Evolutionary conservation across 2,888 invertebrate species (phyloP), one percentile per base, ranked within the genome.

Genomic region (Nematopogon swammerdamellus): DNA sequence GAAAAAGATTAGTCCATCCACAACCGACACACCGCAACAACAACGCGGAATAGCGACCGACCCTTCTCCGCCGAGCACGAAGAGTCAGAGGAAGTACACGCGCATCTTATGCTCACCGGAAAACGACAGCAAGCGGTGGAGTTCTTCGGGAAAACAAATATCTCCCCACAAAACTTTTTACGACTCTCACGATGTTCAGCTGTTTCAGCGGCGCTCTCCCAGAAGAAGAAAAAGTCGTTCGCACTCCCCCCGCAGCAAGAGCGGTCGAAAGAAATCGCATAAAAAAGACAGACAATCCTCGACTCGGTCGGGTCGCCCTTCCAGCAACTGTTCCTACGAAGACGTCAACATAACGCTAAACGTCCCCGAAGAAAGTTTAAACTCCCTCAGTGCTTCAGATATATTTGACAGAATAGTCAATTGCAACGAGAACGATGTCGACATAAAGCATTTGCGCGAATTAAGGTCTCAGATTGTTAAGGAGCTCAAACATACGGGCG

Each of bases 401-500:
- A 76, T 80, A 54, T 59, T 81, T 8, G 64, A 68, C 3, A 68
- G 77, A 54, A 77, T 79, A 44, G 70, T 79, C 42, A 68, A 68
- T 51, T 79, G 79, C 55, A 69, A 65, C 52, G 73, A 75, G 55
- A 62, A 59, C 50, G 79, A 79, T 53, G 75, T 81, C 49, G 76
- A 82, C 52, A 74, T 83, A 44, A 64, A 70, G 48, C 79, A 81
- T 43, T 62, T 83, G 45, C 70, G 79, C 44, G 73, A 70, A 54
- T 59, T 82, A 42, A 65, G 80, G 54, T 64, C 70, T 19, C 73
- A 79, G 61, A 71, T 83, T 48, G 67, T 80, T 11, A 69, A 71
- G 16, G 80, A 83, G 61, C 61, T 82, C 14, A 71, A 73, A 57
- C 66, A 73, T 42, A 76, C 74, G 1, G 72, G 76, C 18, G 63